Conservation (phyloP, 2,888 invertebrate species). For the Acanthosepion lycidas region DNA sequence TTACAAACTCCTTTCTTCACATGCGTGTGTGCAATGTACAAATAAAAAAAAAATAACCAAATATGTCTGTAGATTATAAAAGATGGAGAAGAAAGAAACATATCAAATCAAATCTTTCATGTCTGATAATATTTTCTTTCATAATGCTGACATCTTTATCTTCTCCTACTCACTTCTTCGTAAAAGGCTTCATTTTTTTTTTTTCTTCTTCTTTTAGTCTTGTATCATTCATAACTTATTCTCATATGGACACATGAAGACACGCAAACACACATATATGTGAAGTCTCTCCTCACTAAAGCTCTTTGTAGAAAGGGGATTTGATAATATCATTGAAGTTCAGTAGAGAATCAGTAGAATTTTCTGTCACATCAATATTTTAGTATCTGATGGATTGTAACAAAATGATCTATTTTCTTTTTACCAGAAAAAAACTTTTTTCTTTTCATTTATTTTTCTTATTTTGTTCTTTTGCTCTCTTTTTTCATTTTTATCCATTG, state of each 20-base stretch:
- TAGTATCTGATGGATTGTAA: neutral
- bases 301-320: neutral
- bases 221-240: neutral
- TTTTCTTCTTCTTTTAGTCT: too few species aligned
- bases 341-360: neutral
- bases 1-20: neutral
- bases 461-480: neutral
- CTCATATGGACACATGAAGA: neutral
- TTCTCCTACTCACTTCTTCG: neutral
- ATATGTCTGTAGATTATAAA: conserved; percentile 17
- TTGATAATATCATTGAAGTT: neutral
- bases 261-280: neutral
- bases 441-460: neutral
- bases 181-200: too few species aligned
- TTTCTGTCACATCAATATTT: conserved; percentile 21
- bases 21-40: neutral
- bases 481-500: neutral
- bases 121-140: neutral
- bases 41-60: neutral
- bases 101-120: neutral
- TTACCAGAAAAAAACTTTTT: neutral
- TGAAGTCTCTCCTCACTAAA: neutral
- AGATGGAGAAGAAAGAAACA: conserved; percentile 6
- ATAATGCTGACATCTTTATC: neutral
- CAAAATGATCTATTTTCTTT: neutral